Base-by-base conservation (phyloP, 1,140 invertebrate species). In the Stegodyphus dumicola region DNA sequence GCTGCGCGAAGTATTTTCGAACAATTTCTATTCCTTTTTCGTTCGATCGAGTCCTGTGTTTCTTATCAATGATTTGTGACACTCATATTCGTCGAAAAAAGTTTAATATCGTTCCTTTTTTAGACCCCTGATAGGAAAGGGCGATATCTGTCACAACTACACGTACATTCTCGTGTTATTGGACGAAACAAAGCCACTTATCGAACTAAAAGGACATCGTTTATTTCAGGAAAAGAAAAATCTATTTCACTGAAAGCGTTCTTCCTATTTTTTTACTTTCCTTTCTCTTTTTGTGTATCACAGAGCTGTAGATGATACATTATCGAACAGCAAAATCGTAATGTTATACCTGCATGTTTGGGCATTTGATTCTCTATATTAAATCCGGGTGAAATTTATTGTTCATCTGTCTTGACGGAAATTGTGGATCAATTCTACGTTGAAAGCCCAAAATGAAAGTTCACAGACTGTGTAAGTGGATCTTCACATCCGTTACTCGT, bases 91-190 rank as follows among this genome's bases (percentile, higher is more conserved):
- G 77, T 69, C 67, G 15, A 53, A 65, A 48, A 78, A 78, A 78
- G 60, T 78, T 78, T 78, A 78, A 78, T 78, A 78, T 78, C 77
- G 17, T 69, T 54, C 65, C 60, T 65, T 60, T 11, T 56, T 60
- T 13, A 15, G 53, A 13, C 15, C 17, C 18, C 17, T 69, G 65
- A 78, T 69, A 78, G 66, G 77, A 65, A 69, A 6, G 51, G 66
- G 75, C 51, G 64, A 78, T 78, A 78, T 78, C 77, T 78, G 77
- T 78, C 77, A 78, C 56, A 56, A 69, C 33, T 77, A 77, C 77
- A 18, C 17, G 77, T 51, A 78, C 17, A 7, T 13, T 18, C 65
- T 33, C 52, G 48, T 54, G 65, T 69, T 78, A 78, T 78, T 78
- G 77, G 77, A n/a, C 52, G 51, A 67, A 78, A 69, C 66, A 69